phyloP scores from a whole-genome alignment of 2,888 invertebrate species.

The Prostheceraeus crozeri region DNA sequence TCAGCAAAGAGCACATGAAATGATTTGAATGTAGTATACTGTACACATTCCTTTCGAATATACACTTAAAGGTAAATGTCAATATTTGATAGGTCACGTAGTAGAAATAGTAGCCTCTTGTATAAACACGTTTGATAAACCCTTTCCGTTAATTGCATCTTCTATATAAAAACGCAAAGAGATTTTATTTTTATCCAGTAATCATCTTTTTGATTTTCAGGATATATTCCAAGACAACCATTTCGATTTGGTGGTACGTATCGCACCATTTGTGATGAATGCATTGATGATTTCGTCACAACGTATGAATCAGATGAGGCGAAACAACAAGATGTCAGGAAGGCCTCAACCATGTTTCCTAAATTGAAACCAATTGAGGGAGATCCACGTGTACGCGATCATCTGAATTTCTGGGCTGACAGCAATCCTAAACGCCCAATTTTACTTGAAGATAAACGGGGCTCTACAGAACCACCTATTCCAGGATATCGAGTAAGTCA shows the following conservation, averaged over 20 bases:
- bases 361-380: conserved; percentile 48
- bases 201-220: too few species aligned
- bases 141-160: too few species aligned
- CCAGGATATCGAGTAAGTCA: conserved; percentile 55
- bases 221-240: conserved; percentile 54
- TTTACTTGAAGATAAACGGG: conserved; percentile 47
- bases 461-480: conserved; percentile 52
- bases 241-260: conserved; percentile 56
- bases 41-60: too few species aligned
- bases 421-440: background rate
- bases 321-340: conserved; percentile 45
- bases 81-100: too few species aligned
- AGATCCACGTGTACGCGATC: conserved; percentile 50
- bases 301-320: conserved; percentile 44
- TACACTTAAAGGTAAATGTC: too few species aligned
- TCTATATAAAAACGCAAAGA: too few species aligned
- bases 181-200: too few species aligned
- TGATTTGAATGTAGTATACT: too few species aligned
- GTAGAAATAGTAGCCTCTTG: too few species aligned
- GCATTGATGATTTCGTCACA: conserved; percentile 51
- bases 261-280: conserved; percentile 53
- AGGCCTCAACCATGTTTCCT: conserved; percentile 46
- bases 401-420: conserved; percentile 44
- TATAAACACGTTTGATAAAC: too few species aligned
- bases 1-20: too few species aligned